Base-by-base conservation (phyloP, 1,140 invertebrate species). In the Pogonognathellus flavescens region DNA sequence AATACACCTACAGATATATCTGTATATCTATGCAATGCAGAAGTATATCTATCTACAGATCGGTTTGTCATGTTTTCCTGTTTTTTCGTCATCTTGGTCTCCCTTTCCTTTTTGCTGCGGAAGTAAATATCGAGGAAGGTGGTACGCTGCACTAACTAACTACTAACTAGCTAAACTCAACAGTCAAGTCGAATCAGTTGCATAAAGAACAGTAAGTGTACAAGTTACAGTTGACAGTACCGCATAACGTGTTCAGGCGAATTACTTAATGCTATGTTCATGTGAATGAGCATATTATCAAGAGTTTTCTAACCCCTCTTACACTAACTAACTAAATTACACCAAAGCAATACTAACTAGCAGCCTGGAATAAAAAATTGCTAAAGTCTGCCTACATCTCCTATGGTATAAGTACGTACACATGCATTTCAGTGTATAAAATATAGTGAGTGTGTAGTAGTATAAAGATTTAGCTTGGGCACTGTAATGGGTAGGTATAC, bases 51-150 rank as follows among this genome's bases (percentile, higher is more conserved):
- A 41, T 41, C 31, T 41, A 41, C 31, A 41, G 31, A 41, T 6
- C 6, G 22, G 22, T 66, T 25, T 66, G 62, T 66, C 62, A 66
- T 66, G 62, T 66, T 66, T 25, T 66, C 62, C 62, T 66, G 31
- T 66, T 66, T 60, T 66, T 66, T 66, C 20, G 22, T 66, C 62
- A 66, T 66, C 62, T 66, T 66, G 62, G 22, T 11, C 18, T 66
- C 62, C 62, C 62, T 66, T 66, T 66, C 25, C 62, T 66, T 66
- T 66, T 66, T 10, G 62, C 62, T 25, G 62, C 62, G 62, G 62
- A 66, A 66, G 62, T 66, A 66, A 66, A 66, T 25, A 66, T 25
- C 20, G 14, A 22, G 62, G 22, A 31, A 66, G 22, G 62, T 25
- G 62, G 20, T 66, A 66, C 10, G 25, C 22, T 25, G 62, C 18